Percentiles rank a stretch among this genome's conserved stretches.
Conservation (phyloP, 2,888 invertebrate genomes). For the Synergus umbraculus region DNA sequence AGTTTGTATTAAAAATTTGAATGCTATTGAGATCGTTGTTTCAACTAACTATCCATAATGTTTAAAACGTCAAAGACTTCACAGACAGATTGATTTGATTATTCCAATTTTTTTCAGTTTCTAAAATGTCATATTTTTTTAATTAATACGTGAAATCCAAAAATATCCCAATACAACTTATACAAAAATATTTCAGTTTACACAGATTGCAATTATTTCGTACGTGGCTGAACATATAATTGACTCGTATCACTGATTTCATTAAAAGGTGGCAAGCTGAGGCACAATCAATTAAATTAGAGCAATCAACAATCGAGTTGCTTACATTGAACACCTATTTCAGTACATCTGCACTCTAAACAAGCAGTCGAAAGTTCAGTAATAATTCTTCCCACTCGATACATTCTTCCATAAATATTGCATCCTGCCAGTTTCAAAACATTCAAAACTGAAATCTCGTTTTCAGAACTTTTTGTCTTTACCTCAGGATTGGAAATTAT, state of each 20-base stretch:
- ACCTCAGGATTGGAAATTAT: background rate
- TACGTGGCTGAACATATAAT: background rate
- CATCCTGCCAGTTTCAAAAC: constrained; percentile 90
- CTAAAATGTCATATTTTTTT: background rate
- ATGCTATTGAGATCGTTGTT: constrained; percentile 56
- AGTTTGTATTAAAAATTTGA: constrained; percentile 18
- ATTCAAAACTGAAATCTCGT: constrained; percentile 78
- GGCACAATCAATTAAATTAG: background rate
- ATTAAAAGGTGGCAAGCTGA: background rate
- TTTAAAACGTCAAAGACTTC: background rate
- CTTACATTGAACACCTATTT: constrained; percentile 90
- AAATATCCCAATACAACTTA: background rate
- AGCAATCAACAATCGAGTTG: constrained; percentile 80
- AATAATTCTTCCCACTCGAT: constrained; percentile 89
- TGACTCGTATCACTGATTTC: background rate
- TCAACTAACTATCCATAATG: constrained; percentile 41
- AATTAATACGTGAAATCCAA: background rate
- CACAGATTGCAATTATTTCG: background rate
- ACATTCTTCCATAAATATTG: constrained; percentile 94
- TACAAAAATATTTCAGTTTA: background rate
- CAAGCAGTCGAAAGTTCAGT: constrained; percentile 90
- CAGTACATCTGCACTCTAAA: constrained; percentile 91
- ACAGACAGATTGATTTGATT: background rate
- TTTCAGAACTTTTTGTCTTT: constrained; percentile 52
- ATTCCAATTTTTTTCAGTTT: background rate